phyloP scores from a whole-genome alignment of 2,113 vertebrate genomes.

The Bubo scandiacus region DNA sequence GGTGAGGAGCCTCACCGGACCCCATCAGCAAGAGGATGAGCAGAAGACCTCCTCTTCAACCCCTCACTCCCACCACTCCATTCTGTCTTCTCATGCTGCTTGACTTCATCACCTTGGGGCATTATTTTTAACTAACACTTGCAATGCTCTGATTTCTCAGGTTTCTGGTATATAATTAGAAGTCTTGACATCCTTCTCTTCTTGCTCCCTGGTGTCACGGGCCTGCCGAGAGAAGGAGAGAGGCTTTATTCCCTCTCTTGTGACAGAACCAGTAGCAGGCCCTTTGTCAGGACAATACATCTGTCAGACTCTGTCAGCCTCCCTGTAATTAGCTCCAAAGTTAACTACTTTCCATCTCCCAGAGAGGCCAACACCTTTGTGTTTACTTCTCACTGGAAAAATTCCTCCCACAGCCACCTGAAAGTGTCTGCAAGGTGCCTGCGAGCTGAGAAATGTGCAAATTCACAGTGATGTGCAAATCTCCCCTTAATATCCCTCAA shows the following conservation, averaged over 20 bases:
- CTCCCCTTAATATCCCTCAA: not conserved
- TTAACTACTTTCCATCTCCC: slow-evolving; percentile 33
- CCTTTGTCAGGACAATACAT: not conserved
- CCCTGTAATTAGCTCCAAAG: slow-evolving; percentile 18
- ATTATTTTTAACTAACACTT: not conserved
- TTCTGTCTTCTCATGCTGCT: not conserved
- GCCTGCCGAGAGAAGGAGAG: not conserved
- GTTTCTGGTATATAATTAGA: slow-evolving; percentile 45
- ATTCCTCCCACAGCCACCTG: not conserved
- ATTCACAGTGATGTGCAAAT: not conserved
- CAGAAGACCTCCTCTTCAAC: not conserved
- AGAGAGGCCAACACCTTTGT: slow-evolving; percentile 32
- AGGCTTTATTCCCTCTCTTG: not conserved
- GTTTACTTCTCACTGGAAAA: slow-evolving; percentile 1
- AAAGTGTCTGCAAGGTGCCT: not conserved
- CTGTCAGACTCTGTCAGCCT: slow-evolving; percentile 30
- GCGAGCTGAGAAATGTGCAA: not conserved
- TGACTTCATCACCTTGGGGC: not conserved
- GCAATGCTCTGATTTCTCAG: not conserved
- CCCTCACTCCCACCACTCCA: not conserved
- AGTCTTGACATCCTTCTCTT: slow-evolving; percentile 54
- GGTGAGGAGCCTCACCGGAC: not conserved
- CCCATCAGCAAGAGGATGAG: rapidly evolving
- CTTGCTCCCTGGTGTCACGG: not conserved
- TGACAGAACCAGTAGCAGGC: not conserved